Conservation (phyloP, 1,140 invertebrate genomes). For the Zaprionus capensis region DNA sequence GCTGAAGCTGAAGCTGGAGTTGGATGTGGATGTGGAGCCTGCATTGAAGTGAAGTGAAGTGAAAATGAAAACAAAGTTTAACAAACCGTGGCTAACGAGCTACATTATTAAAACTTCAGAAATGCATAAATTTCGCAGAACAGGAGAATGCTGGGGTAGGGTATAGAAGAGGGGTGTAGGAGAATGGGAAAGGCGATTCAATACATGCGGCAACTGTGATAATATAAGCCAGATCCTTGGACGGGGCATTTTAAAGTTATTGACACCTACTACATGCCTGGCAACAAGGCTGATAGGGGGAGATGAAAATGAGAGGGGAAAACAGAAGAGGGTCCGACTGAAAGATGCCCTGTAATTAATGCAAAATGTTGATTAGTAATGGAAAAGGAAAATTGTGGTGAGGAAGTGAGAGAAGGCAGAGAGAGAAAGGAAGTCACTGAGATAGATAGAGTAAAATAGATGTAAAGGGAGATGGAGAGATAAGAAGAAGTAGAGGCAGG, state of each 20-base stretch:
- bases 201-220: slow-evolving; percentile 46
- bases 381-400: background rate
- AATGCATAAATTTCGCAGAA: slow-evolving; percentile 75
- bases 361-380: background rate
- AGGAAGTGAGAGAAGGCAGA: background rate
- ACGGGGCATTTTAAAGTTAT: slow-evolving; percentile 76
- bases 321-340: too few relatives aligned
- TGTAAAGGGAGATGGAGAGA: too few relatives aligned
- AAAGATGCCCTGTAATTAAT: background rate
- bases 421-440: background rate
- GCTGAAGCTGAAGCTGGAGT: background rate
- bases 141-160: slow-evolving; percentile 18
- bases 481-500: too few relatives aligned
- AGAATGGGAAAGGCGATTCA: background rate
- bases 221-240: slow-evolving; percentile 66
- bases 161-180: background rate
- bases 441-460: background rate
- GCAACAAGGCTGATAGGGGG: slow-evolving; percentile 7
- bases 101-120: slow-evolving; percentile 83
- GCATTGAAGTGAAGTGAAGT: slow-evolving; percentile 76
- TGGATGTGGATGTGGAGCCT: slow-evolving; percentile 14
- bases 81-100: slow-evolving; percentile 82
- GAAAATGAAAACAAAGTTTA: slow-evolving; percentile 83
- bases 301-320: background rate
- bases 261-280: slow-evolving; percentile 65